phyloP scores from a whole-genome alignment of 2,888 invertebrate species.

The Sesia bembeciformis region DNA sequence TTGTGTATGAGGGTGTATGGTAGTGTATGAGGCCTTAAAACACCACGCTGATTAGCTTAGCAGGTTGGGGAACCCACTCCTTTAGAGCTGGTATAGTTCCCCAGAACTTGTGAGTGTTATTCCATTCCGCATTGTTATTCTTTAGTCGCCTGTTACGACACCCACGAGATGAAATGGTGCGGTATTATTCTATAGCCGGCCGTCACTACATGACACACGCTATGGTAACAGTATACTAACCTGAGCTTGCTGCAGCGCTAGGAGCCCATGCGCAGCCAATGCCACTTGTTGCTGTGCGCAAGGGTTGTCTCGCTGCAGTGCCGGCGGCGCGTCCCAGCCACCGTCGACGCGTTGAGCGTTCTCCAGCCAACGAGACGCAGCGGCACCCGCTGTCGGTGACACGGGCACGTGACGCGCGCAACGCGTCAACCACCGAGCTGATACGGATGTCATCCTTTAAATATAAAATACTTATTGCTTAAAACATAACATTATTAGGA shows the following conservation, averaged over 20 bases:
- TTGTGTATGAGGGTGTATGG: no score
- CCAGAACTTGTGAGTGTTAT: no score
- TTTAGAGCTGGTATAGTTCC: no score
- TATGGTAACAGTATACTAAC: conserved; percentile 15
- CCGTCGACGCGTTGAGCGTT: conserved; percentile 82
- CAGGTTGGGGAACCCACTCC: no score
- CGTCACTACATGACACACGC: background rate
- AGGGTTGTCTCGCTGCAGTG: conserved; percentile 74
- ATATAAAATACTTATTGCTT: no score
- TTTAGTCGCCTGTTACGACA: no score
- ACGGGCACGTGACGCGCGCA: conserved; percentile 49
- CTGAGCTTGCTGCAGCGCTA: conserved; percentile 81
- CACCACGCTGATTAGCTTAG: no score
- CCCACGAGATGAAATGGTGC: no score
- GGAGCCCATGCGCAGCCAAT: conserved; percentile 86
- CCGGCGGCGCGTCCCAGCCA: conserved; percentile 77
- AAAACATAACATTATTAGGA: no score
- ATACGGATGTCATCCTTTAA: conserved; percentile 55
- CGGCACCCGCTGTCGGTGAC: conserved; percentile 34
- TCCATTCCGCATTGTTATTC: no score
- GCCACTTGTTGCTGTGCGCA: conserved; percentile 67
- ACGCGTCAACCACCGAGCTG: conserved; percentile 53
- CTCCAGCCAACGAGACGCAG: conserved; percentile 84
- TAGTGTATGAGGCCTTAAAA: no score
- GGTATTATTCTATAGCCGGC: background rate